A percentile compares a stretch with the other conserved stretches of the same genome.
Evolutionary conservation across 2,888 invertebrate species (phyloP).

Genomic region (Apodemia zela): DNA sequence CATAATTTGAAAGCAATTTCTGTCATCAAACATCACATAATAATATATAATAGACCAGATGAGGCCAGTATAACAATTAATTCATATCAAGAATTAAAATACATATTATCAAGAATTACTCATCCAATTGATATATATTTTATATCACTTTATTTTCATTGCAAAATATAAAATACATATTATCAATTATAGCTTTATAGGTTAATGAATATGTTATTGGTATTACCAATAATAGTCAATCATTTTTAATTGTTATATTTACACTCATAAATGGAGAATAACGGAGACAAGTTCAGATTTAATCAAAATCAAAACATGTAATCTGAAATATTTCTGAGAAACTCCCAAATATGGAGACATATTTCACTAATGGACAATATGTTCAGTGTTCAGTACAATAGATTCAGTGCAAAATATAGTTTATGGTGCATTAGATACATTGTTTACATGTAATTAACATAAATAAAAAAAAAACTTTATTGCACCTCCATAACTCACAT

Average conservation of each 20-base stretch:
- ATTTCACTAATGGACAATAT: too few species aligned
- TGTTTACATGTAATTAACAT: neutral
- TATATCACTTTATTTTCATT: neutral
- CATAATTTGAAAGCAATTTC: neutral
- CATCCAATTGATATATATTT: neutral
- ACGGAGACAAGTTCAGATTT: too few species aligned
- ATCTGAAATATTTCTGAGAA: too few species aligned
- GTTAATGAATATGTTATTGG: neutral
- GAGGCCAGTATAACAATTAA: neutral
- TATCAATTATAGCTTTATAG: neutral
- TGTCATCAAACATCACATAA: neutral
- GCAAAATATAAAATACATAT: neutral
- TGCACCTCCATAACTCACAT: conserved; percentile 1
- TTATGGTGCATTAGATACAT: neutral
- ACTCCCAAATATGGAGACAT: too few species aligned
- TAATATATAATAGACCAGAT: neutral
- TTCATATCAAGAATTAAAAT: neutral
- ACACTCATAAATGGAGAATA: too few species aligned
- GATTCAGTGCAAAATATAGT: neutral
- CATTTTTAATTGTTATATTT: too few species aligned
- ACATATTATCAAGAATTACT: neutral
- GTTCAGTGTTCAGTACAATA: too few species aligned
- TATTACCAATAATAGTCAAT: too few species aligned
- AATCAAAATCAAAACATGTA: too few species aligned
- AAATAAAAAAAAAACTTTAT: conserved; percentile 2